Evolutionary conservation across 2,113 vertebrate species (phyloP), one percentile per base, ranked within the genome.

Genomic region (Hystrix brachyura): DNA sequence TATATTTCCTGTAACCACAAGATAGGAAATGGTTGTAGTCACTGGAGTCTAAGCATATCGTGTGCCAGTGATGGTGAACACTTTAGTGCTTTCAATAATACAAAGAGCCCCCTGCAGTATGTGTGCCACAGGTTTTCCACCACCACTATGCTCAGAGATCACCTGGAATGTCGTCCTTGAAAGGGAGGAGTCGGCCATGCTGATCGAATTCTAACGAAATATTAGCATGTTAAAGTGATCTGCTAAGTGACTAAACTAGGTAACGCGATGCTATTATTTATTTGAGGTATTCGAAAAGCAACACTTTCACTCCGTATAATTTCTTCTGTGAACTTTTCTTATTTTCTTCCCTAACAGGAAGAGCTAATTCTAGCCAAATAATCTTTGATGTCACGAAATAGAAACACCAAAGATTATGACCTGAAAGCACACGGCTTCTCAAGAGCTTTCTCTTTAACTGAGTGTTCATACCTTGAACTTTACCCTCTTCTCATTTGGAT

Each of bases 401-500:
- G 29, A 59, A 55, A 14, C 34, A 78, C 2, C 43, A 60, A 85
- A 78, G 32, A 0, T 53, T 59, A 11, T 19, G 38, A 87, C 25
- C 23, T 29, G 6, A 71, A 34, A 43, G 32, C 43, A 43, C 15
- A 51, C 59, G 27, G 43, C 29, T 79, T 86, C 34, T 81, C 34
- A 38, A 43, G 13, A 86, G 29, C 55, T 74, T 92, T 96, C 53
- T 71, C 65, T 74, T 86, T 55, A 32, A 92, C 34, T 96, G 43
- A 69, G 65, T 87, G 4, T 18, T 87, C 71, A 59, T 46, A 43
- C 15, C 11, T 59, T 93, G 95, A 82, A 48, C 43, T 69, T 90
- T 62, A 23, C 4, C 15, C 7, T 11, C 53, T 38, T 74, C 17
- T 93, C 51, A n/a, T 12, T n/a, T 43, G 71, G n/a, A 93, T 82